Base-by-base conservation (phyloP, 2,797 vertebrate species). In the Columba guinea region DNA sequence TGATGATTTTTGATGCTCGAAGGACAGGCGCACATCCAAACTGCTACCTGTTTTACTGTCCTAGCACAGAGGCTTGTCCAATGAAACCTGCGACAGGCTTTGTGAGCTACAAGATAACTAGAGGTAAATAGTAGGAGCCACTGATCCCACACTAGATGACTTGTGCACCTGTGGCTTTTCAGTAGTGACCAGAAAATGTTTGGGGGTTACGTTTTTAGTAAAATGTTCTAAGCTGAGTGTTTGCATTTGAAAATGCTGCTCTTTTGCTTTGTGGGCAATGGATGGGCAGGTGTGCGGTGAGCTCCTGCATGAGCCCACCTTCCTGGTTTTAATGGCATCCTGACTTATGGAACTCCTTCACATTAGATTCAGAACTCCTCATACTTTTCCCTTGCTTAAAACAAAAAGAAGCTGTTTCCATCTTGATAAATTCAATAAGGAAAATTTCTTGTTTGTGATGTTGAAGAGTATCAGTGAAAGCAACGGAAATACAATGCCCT, bases 41-140 rank as follows among this genome's bases (percentile, higher is more conserved):
- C 98, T 99, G 99, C 97, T 98, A 98, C 96, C 97, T 99, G 49
- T 99, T 99, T 94, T 97, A 99, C 98, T 99, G 99, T 77, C 98
- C 97, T 58, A 96, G 78, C 6, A 94, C 98, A 83, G 98, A 98
- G 81, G 98, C 98, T 97, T 99, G 99, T 92, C 98, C 98, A 1
- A 75, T 99, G 70, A 98, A 97, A 90, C 96, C 97, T 8, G 92
- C 91, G 1, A 34, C 89, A 3, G 98, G 98, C 39, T 94, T 98
- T 79, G 97, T 97, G 96, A 99, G 98, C 71, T 99, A 98, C 96
- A 98, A 98, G 96, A 98, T 99, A 93, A 98, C 96, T 91, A 97
- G 96, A 98, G 99, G 99, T 99, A 96, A 97, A 11, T 58, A 37
- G 68, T 1, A 44, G 27, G 64, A 76, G 46, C n/a, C 44, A 39